Conservation (phyloP, 1,140 invertebrate genomes). For the Saxidomus purpurata region DNA sequence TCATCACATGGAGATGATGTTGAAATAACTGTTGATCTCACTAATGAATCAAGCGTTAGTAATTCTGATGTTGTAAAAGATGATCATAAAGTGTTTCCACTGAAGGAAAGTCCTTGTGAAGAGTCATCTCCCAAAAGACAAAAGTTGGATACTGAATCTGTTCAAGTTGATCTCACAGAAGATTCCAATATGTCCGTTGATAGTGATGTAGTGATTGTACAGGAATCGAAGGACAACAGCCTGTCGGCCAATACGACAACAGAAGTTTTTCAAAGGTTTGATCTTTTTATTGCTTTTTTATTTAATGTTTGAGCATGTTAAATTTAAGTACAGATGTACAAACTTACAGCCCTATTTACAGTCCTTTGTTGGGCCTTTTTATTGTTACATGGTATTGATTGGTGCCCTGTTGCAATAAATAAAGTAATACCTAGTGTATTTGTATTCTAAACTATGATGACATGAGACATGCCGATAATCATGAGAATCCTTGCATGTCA, state of each 20-base stretch:
- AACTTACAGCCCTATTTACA: no score
- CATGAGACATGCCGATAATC: no score
- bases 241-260: background rate
- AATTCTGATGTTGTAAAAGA: background rate
- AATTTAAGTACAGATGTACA: no score
- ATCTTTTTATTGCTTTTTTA: no score
- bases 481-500: no score
- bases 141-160: background rate
- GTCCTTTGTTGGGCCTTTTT: no score
- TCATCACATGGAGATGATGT: background rate
- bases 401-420: no score
- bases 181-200: background rate
- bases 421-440: no score
- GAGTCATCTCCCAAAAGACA: background rate
- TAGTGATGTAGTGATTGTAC: background rate
- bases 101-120: background rate
- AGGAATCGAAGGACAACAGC: background rate
- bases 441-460: no score
- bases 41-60: background rate
- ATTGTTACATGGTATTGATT: no score
- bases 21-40: conserved; percentile 6
- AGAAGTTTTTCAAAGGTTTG: background rate
- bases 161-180: conserved; percentile 9
- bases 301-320: no score
- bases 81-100: background rate